These are phyloP conservation scores for Paguma larvata DNA, from an alignment of 2,797 vertebrate species.

Conservation along the genomic window DNA sequence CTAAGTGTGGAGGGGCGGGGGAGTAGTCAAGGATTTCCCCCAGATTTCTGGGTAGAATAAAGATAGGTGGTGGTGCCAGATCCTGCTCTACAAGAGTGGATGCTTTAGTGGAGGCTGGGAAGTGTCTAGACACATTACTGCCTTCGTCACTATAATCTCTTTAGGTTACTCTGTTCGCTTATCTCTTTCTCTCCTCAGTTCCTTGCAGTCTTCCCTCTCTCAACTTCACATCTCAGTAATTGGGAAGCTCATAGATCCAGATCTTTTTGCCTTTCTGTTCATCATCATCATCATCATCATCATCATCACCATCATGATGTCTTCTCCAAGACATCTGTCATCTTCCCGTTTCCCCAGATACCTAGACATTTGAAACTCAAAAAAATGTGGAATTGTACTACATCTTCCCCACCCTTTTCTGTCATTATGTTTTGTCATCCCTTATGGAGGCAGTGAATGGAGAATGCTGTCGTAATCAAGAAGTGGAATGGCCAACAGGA, in stretches of 20 bases:
- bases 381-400: not conserved
- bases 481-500: not conserved
- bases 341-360: not conserved
- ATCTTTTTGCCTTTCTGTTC: not conserved
- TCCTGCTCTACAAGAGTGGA: not conserved
- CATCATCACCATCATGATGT: too few species aligned
- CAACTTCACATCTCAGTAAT: not conserved
- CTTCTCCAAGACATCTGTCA: not conserved
- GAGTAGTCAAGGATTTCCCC: not conserved
- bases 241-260: not conserved
- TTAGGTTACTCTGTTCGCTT: not conserved
- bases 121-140: not conserved
- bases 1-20: not conserved
- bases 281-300: not conserved
- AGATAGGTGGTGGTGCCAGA: not conserved
- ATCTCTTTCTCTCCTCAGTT: not conserved
- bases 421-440: not conserved
- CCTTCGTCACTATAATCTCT: not conserved
- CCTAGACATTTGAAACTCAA: not conserved
- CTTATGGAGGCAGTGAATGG: not conserved
- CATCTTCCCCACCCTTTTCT: not conserved
- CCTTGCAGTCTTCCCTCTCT: not conserved
- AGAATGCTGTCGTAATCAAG: not conserved
- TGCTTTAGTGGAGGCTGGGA: not conserved
- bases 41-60: slow-evolving; percentile 31